Percentiles rank a stretch among this genome's conserved stretches.
These are phyloP conservation scores for Mastomys natalensis DNA, from an alignment of 2,113 vertebrate genomes.

Conservation along the genomic window DNA sequence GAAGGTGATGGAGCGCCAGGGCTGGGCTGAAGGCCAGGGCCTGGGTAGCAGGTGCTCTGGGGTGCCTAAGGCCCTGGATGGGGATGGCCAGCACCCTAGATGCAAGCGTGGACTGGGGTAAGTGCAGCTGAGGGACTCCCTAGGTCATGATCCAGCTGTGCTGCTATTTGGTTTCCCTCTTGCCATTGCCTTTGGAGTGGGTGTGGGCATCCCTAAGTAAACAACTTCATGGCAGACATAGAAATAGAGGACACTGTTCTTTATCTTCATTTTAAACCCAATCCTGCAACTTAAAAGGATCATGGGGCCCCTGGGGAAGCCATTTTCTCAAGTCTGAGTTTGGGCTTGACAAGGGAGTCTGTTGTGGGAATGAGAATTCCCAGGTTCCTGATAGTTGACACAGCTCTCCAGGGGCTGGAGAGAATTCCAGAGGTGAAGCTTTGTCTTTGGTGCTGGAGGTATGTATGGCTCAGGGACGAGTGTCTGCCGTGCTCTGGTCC, in stretches of 20 bases:
- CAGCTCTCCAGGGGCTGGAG: background rate
- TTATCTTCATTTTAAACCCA: background rate
- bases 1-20: conserved; percentile 96
- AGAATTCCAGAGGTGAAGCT: background rate
- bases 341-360: background rate
- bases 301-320: background rate
- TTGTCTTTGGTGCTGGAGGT: background rate
- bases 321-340: background rate
- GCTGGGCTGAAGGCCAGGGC: conserved; percentile 95
- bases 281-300: background rate
- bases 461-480: background rate
- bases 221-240: conserved; percentile 47
- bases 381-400: background rate
- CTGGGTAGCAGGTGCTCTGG: conserved; percentile 92
- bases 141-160: background rate
- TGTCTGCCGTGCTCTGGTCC: background rate
- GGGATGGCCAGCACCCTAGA: conserved; percentile 94
- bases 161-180: conserved; percentile 8
- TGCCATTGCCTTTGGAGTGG: background rate
- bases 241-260: background rate
- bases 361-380: background rate
- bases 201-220: background rate
- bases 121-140: conserved; percentile 73
- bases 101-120: conserved; percentile 98
- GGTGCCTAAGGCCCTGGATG: conserved; percentile 93